Percentiles rank a stretch among this genome's conserved stretches.
Evolutionary conservation across 23 tunicate species (phyloP).

Genomic region (Trididemnum clinides): DNA sequence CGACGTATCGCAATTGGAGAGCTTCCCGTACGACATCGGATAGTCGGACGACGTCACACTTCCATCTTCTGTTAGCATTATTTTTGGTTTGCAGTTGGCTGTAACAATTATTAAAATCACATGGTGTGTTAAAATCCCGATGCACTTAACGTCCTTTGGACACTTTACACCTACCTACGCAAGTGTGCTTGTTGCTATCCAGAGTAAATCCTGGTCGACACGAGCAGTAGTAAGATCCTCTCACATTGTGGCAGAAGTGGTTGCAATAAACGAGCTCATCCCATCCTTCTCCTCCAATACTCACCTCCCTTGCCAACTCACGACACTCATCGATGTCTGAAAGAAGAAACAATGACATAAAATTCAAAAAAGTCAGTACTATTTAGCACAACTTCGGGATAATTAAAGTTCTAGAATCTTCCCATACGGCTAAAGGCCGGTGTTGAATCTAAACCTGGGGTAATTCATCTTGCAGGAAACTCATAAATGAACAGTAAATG

Average conservation of each 20-base stretch:
- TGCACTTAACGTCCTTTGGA: too few species aligned
- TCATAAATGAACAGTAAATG: too few species aligned
- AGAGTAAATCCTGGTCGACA: conserved; percentile 68
- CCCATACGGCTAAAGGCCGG: too few species aligned
- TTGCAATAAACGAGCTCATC: conserved; percentile 70
- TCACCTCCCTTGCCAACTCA: background rate
- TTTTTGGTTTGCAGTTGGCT: conserved; percentile 20
- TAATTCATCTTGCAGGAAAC: too few species aligned
- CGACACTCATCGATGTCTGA: conserved; percentile 64
- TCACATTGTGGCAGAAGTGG: conserved; percentile 77
- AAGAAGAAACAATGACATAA: background rate
- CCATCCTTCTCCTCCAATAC: conserved; percentile 58
- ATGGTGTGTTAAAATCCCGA: too few species aligned
- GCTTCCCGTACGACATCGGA: conserved; percentile 58
- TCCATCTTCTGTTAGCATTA: background rate
- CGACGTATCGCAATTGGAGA: conserved; percentile 58
- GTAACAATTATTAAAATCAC: too few species aligned
- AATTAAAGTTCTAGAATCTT: too few species aligned
- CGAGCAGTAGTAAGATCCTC: conserved; percentile 75
- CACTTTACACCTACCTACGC: conserved; percentile 68
- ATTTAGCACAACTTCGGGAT: too few species aligned
- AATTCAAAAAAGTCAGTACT: too few species aligned
- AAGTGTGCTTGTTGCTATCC: conserved; percentile 74
- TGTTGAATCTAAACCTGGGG: too few species aligned
- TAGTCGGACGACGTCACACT: conserved; percentile 71